Evolutionary conservation across 2,113 vertebrate species (phyloP).

Genomic region (Tetrax tetrax): DNA sequence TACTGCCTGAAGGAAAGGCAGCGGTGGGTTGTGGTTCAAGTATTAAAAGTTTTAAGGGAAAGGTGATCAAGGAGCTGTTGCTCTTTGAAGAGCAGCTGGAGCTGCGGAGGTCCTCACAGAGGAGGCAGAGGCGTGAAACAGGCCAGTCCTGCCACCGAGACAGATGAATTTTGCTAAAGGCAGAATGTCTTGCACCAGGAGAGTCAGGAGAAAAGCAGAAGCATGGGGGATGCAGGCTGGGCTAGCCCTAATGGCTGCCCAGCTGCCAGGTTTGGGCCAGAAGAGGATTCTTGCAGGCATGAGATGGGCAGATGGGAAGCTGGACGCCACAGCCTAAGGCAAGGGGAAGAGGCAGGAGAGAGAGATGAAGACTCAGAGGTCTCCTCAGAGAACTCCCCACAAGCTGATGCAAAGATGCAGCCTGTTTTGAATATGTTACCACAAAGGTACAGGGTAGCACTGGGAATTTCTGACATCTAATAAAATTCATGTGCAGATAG

Average conservation of each 20-base stretch:
- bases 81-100: neutral
- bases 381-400: neutral
- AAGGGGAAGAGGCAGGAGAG: neutral
- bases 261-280: neutral
- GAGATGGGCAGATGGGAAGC: neutral
- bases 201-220: neutral
- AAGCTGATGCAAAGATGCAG: neutral
- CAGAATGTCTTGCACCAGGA: neutral
- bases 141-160: neutral
- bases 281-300: neutral
- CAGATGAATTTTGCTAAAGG: neutral
- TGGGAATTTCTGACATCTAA: neutral
- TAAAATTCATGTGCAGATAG: neutral
- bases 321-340: neutral
- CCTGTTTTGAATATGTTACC: neutral
- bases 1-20: neutral
- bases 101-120: neutral
- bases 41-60: neutral
- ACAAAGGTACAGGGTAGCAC: neutral
- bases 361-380: neutral
- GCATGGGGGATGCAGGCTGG: neutral
- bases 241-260: neutral
- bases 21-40: neutral
- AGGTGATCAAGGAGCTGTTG: neutral
- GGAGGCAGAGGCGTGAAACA: neutral